Conservation (phyloP, 2,888 invertebrate species). For the Cataglyphis albicans region DNA sequence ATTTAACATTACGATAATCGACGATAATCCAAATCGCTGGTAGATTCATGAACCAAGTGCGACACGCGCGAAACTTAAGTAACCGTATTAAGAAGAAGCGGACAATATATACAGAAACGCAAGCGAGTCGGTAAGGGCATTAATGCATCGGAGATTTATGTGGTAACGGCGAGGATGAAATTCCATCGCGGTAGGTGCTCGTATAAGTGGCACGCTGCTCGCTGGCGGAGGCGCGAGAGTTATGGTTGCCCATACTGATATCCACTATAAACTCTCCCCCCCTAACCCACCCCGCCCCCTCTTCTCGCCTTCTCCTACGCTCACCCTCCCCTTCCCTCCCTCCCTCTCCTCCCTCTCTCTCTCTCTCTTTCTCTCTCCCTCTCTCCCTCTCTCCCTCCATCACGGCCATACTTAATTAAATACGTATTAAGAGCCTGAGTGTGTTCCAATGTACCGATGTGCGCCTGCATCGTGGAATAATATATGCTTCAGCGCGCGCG, state of each 20-base stretch:
- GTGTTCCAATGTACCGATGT: slow-evolving; percentile 83
- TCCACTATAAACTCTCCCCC: slow-evolving; percentile 77
- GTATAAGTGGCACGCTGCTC: slow-evolving; percentile 72
- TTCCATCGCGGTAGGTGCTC: slow-evolving; percentile 80
- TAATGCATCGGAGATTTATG: slow-evolving; percentile 83
- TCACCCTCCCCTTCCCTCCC: background rate
- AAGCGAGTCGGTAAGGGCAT: slow-evolving; percentile 76
- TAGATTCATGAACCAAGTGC: background rate
- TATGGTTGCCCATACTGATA: slow-evolving; percentile 80
- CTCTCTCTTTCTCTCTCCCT: slow-evolving; percentile 54
- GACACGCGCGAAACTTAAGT: slow-evolving; percentile 63
- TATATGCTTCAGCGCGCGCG: slow-evolving; percentile 62
- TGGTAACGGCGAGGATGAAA: slow-evolving; percentile 82
- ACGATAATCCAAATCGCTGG: slow-evolving; percentile 23
- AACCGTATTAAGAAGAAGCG: slow-evolving; percentile 74
- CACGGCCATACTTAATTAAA: slow-evolving; percentile 83
- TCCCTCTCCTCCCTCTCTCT: background rate
- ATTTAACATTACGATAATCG: slow-evolving; percentile 31
- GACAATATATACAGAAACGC: slow-evolving; percentile 64
- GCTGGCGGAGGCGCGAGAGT: slow-evolving; percentile 77
- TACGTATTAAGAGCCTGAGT: slow-evolving; percentile 84
- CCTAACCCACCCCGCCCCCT: slow-evolving; percentile 52
- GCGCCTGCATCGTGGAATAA: slow-evolving; percentile 70
- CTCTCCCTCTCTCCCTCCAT: slow-evolving; percentile 61
- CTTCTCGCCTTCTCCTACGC: slow-evolving; percentile 69